Base-by-base conservation (phyloP, 2,888 invertebrate genomes). In the Miltochrista miniata region DNA sequence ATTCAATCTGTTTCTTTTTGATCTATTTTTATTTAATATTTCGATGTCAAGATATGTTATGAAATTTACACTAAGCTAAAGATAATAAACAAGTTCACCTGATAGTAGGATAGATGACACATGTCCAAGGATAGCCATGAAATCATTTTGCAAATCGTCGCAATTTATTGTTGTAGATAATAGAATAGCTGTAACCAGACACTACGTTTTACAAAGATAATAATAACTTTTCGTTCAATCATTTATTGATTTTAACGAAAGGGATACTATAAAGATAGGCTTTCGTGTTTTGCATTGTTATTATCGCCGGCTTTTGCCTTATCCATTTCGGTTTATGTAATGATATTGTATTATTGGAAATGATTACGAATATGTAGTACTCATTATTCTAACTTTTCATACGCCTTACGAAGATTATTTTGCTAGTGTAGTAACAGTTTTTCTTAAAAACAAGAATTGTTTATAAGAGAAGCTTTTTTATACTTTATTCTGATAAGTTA, bases 141-240 rank as follows among this genome's bases (percentile, higher is more conserved):
- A 68, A 70, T 65, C 64, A 61, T 65, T 64, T 61, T 68, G 62
- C 61, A 63, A 71, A 67, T 61, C 61, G 53, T 65, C 48, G 18
- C 59, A 64, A 68, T 71, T 77, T 43, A 43, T 37, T 44, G 76
- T 72, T 68, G 69, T 64, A 54, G 57, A 70, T 74, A 76, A 70
- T 51, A 74, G n/a, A n/a, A n/a, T 66, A 71, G 75, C 72, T 74
- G 85, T 82, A 82, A 86, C 79, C 76, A 82, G 86, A 83, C 83
- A 87, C 87, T 87, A 79, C 87, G 87, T 83, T 83, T 74, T 81
- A 76, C 69, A 70, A 76, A 79, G 79, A 83, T 84, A 83, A 79
- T 81, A 83, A 79, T 85, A 85, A 81, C 83, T 76, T 74, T 69
- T 74, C 71, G 76, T 79, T 76, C 61, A 59, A 69, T 73, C 64